These are phyloP conservation scores for Liodrosophila aerea DNA, from an alignment of 2,888 invertebrate genomes.

Conservation along the genomic window DNA sequence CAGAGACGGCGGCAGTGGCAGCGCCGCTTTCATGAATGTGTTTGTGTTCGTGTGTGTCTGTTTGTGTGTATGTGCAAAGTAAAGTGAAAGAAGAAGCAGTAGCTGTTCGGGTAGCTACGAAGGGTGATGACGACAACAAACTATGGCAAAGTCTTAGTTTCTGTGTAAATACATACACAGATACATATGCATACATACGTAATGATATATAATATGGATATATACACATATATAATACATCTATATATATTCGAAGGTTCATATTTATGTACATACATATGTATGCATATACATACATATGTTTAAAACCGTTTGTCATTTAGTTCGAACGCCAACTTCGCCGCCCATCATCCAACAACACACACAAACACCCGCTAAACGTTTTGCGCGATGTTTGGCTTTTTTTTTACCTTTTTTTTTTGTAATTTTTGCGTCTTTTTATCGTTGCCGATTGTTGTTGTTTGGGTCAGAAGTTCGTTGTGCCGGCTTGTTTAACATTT, in stretches of 20 bases:
- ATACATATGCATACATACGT: constrained; percentile 6
- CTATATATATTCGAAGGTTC: too few species aligned
- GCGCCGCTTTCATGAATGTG: constrained; percentile 37
- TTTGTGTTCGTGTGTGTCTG: constrained; percentile 19
- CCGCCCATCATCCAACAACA: constrained; percentile 3
- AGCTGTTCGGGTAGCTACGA: constrained; percentile 43
- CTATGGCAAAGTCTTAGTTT: constrained; percentile 59
- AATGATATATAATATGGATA: too few species aligned
- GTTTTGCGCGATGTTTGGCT: constrained; percentile 39
- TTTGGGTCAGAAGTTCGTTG: constrained; percentile 71
- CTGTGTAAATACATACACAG: constrained; percentile 7
- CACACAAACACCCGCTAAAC: constrained; percentile 26
- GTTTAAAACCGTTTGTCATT: too few species aligned
- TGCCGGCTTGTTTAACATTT: constrained; percentile 38
- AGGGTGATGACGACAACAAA: constrained; percentile 69
- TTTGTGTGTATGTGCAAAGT: constrained; percentile 41
- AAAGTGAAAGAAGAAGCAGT: constrained; percentile 58
- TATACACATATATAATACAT: too few species aligned
- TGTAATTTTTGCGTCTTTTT: constrained; percentile 60
- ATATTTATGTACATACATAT: too few species aligned
- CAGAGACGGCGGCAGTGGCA: constrained; percentile 35
- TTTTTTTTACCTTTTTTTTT: constrained; percentile 33
- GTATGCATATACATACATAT: constrained; percentile 10
- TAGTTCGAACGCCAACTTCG: too few species aligned
- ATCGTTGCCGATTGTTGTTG: constrained; percentile 56